Conservation (phyloP, 2,888 invertebrate genomes). For the Boloria selene region DNA sequence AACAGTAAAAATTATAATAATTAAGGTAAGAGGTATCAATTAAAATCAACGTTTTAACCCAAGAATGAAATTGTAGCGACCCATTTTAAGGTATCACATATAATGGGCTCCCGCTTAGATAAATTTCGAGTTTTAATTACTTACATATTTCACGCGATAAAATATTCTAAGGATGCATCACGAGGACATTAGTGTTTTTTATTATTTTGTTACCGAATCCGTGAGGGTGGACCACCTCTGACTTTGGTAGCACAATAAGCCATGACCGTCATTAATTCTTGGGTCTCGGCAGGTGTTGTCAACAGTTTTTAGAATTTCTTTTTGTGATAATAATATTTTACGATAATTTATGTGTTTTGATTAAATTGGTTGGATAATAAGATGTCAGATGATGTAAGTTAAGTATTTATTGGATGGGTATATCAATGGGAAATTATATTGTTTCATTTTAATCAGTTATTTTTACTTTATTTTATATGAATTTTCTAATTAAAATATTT, state of each 20-base stretch:
- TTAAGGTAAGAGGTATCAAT: conserved; percentile 22
- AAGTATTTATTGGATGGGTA: conserved; percentile 28
- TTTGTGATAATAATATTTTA: conserved; percentile 58
- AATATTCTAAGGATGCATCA: conserved; percentile 56
- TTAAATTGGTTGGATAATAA: conserved; percentile 30
- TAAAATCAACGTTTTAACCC: conserved; percentile 24
- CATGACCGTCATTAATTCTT: conserved; percentile 74
- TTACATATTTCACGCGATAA: conserved; percentile 64
- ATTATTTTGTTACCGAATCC: conserved; percentile 47
- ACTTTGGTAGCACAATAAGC: conserved; percentile 71
- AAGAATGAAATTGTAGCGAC: conserved; percentile 39
- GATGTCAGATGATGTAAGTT: conserved; percentile 26
- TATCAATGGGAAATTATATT: conserved; percentile 4
- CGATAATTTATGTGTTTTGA: conserved; percentile 64
- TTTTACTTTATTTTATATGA: too few species aligned
- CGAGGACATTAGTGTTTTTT: conserved; percentile 50
- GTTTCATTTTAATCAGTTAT: neutral
- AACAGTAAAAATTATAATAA: conserved; percentile 12
- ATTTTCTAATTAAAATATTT: too few species aligned
- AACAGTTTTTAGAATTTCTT: conserved; percentile 67
- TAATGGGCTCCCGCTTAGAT: conserved; percentile 41
- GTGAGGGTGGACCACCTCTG: conserved; percentile 76
- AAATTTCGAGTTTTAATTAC: conserved; percentile 62
- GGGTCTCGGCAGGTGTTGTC: conserved; percentile 74
- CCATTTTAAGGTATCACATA: conserved; percentile 44